These are phyloP conservation scores for Probosciger aterrimus DNA, from an alignment of 2,113 vertebrate species.

Conservation along the genomic window DNA sequence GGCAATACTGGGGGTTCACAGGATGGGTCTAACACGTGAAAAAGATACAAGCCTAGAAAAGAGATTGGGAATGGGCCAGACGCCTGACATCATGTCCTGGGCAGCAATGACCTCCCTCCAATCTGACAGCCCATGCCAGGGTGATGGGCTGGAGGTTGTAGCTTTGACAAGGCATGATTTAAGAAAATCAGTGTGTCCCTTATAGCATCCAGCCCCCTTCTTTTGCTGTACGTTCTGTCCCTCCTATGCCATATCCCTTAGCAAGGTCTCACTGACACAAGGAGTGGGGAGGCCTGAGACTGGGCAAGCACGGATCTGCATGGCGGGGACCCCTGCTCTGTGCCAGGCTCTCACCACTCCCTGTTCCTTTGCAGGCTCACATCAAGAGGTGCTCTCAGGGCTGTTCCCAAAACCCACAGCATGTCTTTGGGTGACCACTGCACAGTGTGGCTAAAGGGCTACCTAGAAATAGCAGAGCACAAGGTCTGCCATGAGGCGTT, in stretches of 20 bases:
- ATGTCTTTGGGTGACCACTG: not conserved
- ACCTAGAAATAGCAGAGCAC: not conserved
- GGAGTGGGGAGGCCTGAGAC: not conserved
- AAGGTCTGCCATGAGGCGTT: not conserved
- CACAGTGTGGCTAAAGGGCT: not conserved
- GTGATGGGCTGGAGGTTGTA: not conserved
- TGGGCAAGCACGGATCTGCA: not conserved
- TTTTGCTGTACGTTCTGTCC: not conserved
- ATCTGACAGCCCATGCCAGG: not conserved
- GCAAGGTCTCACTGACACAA: not conserved
- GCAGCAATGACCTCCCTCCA: not conserved
- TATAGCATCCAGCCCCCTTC: not conserved
- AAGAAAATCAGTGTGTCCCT: not conserved
- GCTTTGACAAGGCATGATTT: not conserved
- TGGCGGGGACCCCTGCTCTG: fast-evolving
- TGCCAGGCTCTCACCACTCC: not conserved
- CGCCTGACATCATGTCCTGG: not conserved
- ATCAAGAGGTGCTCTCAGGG: not conserved
- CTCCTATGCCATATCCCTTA: fast-evolving
- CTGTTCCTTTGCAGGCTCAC: not conserved
- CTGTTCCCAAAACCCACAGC: not conserved
- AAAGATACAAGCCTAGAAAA: not conserved
- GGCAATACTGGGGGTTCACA: not conserved
- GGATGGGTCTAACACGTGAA: not conserved
- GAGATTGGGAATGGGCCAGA: fast-evolving